Conservation (phyloP, 2,888 invertebrate genomes). For the Peribatodes rhomboidaria region DNA sequence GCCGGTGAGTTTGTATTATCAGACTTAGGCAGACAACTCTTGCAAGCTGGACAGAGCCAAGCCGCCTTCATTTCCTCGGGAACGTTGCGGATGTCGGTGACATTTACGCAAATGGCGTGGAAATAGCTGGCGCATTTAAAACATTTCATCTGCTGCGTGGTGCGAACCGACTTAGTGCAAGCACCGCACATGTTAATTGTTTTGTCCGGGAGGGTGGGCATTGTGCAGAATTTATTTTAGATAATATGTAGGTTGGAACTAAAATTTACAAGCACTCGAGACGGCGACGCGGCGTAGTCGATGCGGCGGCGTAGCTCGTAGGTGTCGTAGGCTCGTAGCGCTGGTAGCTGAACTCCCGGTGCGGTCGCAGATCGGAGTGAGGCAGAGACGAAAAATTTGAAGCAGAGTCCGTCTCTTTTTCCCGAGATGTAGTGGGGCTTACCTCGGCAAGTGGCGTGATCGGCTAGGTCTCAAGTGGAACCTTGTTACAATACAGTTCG, state of each 20-base stretch:
- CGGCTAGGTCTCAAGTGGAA: not conserved
- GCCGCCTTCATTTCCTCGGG: not conserved
- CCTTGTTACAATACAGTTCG: not conserved
- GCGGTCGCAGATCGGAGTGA: not conserved
- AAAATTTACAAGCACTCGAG: no score
- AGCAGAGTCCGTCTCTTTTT: slow-evolving; percentile 14
- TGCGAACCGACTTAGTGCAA: not conserved
- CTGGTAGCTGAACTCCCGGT: not conserved
- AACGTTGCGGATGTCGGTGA: not conserved
- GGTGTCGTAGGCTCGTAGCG: not conserved
- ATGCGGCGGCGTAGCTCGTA: not conserved
- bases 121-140: not conserved
- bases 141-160: not conserved
- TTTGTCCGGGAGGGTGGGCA: not conserved
- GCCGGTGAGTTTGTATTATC: not conserved
- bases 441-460: slow-evolving; percentile 1
- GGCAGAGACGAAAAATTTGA: slow-evolving; percentile 5
- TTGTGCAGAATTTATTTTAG: no score
- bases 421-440: slow-evolving; percentile 2
- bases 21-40: not conserved
- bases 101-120: not conserved
- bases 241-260: no score
- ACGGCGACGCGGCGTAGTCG: no score
- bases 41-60: not conserved
- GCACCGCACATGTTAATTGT: not conserved